These are phyloP conservation scores for Malurus leucopterus DNA, from an alignment of 2,797 vertebrate species.

Conservation along the genomic window DNA sequence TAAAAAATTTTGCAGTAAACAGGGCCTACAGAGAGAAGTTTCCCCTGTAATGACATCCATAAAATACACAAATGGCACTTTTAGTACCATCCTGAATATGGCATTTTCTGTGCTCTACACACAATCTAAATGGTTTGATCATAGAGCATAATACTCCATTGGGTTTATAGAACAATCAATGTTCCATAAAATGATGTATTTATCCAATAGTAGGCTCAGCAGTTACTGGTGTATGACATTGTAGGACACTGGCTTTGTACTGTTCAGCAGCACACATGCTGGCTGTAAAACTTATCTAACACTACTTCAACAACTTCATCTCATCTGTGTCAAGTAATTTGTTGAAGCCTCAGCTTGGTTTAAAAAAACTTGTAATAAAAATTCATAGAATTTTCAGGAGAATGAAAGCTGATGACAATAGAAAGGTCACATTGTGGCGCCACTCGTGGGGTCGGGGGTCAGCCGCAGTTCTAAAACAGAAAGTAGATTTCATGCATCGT, in stretches of 20 bases:
- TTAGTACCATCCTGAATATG: conserved; percentile 85
- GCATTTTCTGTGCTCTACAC: conserved; percentile 85
- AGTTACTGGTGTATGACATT: conserved; percentile 82
- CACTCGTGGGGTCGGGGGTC: conserved; percentile 85
- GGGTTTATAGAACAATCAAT: conserved; percentile 89
- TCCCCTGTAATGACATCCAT: conserved; percentile 83
- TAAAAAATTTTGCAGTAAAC: conserved; percentile 85
- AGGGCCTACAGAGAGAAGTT: conserved; percentile 83
- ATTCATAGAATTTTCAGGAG: conserved; percentile 97
- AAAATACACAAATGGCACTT: conserved; percentile 87
- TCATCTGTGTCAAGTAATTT: conserved; percentile 87
- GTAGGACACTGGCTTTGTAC: conserved; percentile 77
- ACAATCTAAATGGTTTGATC: conserved; percentile 86
- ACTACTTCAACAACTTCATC: conserved; percentile 85
- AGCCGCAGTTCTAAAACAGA: conserved; percentile 87
- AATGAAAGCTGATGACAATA: conserved; percentile 90
- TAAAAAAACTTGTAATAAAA: conserved; percentile 90
- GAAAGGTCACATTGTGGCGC: conserved; percentile 94
- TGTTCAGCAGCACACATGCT: conserved; percentile 69
- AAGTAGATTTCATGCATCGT: conserved; percentile 96
- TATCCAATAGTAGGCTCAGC: conserved; percentile 84
- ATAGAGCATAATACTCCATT: conserved; percentile 86
- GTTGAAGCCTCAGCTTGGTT: conserved; percentile 81
- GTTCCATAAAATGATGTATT: conserved; percentile 90
- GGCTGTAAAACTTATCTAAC: conserved; percentile 81